A percentile compares a stretch with the other conserved stretches of the same genome.
These are phyloP conservation scores for Bradynema listronoti DNA, from an alignment of 1,140 invertebrate species.

Conservation along the genomic window DNA sequence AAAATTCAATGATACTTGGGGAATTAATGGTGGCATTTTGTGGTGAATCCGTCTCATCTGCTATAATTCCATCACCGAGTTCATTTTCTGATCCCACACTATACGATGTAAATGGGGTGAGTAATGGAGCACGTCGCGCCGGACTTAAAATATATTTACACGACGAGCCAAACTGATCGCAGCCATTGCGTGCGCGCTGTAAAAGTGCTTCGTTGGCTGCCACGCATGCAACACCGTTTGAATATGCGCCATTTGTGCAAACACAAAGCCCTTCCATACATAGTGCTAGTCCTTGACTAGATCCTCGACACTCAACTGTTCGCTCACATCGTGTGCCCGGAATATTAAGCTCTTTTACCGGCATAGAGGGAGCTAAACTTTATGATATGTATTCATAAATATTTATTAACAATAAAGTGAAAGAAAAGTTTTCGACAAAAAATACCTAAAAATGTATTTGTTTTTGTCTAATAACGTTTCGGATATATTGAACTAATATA, in stretches of 20 bases:
- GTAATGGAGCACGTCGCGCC: slow-evolving; percentile 27
- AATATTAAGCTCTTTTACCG: slow-evolving; percentile 35
- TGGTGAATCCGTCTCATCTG: neutral
- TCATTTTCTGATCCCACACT: neutral
- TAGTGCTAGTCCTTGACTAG: slow-evolving; percentile 27
- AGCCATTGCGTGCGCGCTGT: slow-evolving; percentile 39
- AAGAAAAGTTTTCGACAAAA: too few species aligned
- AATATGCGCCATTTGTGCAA: slow-evolving; percentile 45
- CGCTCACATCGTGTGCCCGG: slow-evolving; percentile 38
- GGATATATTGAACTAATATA: too few species aligned
- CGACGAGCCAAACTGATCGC: slow-evolving; percentile 48
- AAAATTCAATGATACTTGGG: neutral
- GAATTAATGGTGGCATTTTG: neutral
- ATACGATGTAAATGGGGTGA: neutral
- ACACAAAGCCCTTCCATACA: slow-evolving; percentile 48
- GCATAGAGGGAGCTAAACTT: slow-evolving; percentile 18
- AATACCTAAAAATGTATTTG: too few species aligned
- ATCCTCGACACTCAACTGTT: slow-evolving; percentile 41
- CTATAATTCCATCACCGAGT: neutral
- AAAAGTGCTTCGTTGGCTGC: slow-evolving; percentile 26
- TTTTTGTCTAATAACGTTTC: too few species aligned
- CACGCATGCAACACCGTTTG: slow-evolving; percentile 46
- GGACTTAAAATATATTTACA: slow-evolving; percentile 35
- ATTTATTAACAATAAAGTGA: too few species aligned
- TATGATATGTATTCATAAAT: too few species aligned